These are phyloP conservation scores for Encarsia formosa DNA, from an alignment of 2,888 invertebrate genomes.

Conservation along the genomic window DNA sequence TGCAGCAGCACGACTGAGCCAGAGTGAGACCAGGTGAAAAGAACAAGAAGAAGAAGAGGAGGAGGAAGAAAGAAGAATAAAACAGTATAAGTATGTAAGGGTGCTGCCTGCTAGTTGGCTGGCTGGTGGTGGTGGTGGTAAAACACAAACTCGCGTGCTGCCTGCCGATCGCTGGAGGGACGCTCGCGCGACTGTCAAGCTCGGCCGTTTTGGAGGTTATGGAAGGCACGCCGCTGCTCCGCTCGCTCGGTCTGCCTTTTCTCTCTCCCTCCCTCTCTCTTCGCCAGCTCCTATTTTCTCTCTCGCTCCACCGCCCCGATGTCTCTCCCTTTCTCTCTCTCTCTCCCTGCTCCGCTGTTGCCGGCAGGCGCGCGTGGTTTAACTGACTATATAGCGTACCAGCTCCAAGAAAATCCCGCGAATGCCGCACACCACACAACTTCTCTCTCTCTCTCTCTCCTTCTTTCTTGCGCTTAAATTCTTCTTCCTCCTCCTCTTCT, in stretches of 20 bases:
- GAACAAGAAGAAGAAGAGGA: too few relatives aligned
- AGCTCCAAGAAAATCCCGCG: conserved; percentile 22
- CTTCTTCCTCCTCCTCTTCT: neutral
- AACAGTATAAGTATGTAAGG: too few relatives aligned
- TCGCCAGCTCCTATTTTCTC: neutral
- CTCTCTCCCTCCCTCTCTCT: conserved; percentile 11
- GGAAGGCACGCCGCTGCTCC: conserved; percentile 31
- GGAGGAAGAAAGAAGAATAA: neutral
- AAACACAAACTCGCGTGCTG: conserved; percentile 16
- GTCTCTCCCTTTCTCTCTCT: conserved; percentile 5
- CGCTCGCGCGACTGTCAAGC: conserved; percentile 34
- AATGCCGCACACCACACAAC: conserved; percentile 16
- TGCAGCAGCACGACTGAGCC: too few relatives aligned
- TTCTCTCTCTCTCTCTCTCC: conserved; percentile 1
- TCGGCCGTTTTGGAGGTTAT: conserved; percentile 38
- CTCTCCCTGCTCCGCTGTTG: too few relatives aligned
- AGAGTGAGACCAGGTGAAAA: too few relatives aligned
- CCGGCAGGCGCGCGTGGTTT: neutral
- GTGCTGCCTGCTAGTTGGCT: too few relatives aligned
- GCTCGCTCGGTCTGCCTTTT: neutral
- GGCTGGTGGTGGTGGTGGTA: too few relatives aligned
- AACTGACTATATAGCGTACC: too few relatives aligned
- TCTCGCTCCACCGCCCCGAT: neutral
- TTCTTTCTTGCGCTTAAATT: conserved; percentile 6
- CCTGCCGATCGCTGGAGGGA: conserved; percentile 27